phyloP scores from a whole-genome alignment of 2,797 vertebrate genomes.

The Pangasius larnaudii region DNA sequence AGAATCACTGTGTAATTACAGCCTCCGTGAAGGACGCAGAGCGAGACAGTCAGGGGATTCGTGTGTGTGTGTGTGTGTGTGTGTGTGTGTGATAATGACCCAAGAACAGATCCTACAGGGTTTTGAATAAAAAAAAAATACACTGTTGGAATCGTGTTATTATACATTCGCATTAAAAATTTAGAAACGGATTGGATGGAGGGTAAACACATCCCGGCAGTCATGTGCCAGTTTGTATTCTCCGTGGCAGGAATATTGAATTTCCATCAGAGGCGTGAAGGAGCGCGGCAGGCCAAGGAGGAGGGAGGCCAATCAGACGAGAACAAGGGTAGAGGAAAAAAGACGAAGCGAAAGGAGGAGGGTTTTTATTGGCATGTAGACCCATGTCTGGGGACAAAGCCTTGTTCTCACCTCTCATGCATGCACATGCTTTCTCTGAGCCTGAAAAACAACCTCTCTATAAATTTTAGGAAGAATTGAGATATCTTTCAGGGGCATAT shows the following conservation, averaged over 20 bases:
- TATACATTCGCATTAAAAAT: conserved; percentile 23
- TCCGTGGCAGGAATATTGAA: conserved; percentile 42
- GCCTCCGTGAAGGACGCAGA: conserved; percentile 62
- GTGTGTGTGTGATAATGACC: conserved; percentile 19
- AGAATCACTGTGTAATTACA: conserved; percentile 63
- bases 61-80: conserved; percentile 35
- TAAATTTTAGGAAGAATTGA: conserved; percentile 17
- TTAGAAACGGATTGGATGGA: background rate
- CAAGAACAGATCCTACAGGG: background rate
- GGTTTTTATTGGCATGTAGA: conserved; percentile 39
- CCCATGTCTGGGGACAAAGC: conserved; percentile 56
- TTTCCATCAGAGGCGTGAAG: conserved; percentile 46
- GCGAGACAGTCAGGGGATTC: conserved; percentile 45
- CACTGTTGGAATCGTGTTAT: background rate
- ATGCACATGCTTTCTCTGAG: background rate
- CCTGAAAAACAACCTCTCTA: too few relatives aligned
- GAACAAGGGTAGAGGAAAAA: conserved; percentile 30
- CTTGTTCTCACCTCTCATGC: conserved; percentile 34
- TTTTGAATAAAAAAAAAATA: background rate
- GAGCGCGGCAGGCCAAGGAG: conserved; percentile 29
- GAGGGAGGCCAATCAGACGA: conserved; percentile 30
- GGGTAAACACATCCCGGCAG: background rate
- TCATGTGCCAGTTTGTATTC: background rate
- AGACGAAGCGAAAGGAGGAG: conserved; percentile 19
- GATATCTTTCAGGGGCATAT: conserved; percentile 33